Evolutionary conservation across 1,140 invertebrate genomes (phyloP).

Genomic region (Drosophila teissieri): DNA sequence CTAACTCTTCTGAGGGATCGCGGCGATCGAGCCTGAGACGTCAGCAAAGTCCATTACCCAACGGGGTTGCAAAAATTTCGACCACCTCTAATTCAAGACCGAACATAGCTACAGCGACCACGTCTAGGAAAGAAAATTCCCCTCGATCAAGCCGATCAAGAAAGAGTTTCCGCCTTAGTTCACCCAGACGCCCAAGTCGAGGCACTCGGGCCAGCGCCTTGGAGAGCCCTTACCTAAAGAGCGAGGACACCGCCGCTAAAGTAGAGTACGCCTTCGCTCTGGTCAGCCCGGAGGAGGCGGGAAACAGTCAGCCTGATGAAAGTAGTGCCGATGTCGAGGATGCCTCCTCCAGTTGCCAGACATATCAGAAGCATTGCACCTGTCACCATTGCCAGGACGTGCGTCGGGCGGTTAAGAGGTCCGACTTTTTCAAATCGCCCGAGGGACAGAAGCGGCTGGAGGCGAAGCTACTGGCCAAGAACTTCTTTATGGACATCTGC

Average conservation of each 20-base stretch:
- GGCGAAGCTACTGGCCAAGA: constrained; percentile 57
- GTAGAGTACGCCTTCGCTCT: constrained; percentile 15
- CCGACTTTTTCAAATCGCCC: constrained; percentile 34
- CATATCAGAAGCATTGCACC: constrained; percentile 35
- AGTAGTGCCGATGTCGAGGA: constrained; percentile 8
- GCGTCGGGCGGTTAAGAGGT: constrained; percentile 26
- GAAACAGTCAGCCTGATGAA: background rate
- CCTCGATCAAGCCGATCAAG: background rate
- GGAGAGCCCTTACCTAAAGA: background rate
- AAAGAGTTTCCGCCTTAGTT: background rate
- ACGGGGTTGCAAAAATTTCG: background rate
- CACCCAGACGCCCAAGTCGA: background rate
- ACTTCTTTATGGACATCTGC: constrained; percentile 63
- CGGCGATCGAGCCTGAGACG: background rate
- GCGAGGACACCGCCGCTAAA: background rate
- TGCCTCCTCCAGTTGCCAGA: constrained; percentile 24
- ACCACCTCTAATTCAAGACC: background rate
- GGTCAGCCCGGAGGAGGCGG: constrained; percentile 33
- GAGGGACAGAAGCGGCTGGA: constrained; percentile 49
- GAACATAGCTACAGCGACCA: background rate
- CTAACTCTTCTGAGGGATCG: background rate
- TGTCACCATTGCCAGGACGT: constrained; percentile 65
- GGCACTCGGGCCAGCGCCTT: background rate
- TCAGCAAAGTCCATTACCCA: too few relatives aligned
- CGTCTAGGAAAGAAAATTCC: background rate